These are phyloP conservation scores for Ptilonorhynchus violaceus DNA, from an alignment of 2,113 vertebrate species.

Conservation along the genomic window DNA sequence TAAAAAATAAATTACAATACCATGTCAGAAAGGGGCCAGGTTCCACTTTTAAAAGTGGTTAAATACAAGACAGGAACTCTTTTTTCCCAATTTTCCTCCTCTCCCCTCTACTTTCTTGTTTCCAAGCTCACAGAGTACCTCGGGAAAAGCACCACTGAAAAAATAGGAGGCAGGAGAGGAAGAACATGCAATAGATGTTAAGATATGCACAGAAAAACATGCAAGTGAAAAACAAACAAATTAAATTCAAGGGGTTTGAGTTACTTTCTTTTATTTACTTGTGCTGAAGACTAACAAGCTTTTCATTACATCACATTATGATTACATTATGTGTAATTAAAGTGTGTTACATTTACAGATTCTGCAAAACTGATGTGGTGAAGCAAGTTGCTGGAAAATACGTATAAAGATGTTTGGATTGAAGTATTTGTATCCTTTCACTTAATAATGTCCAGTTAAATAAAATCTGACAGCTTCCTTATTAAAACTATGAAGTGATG, in stretches of 20 bases:
- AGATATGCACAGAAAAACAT: slow-evolving; percentile 9
- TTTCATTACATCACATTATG: slow-evolving; percentile 4
- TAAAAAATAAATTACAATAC: not conserved
- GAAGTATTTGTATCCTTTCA: not conserved
- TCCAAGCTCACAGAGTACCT: not conserved
- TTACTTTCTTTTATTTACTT: slow-evolving; percentile 17
- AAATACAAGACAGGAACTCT: not conserved
- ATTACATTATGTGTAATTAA: not conserved
- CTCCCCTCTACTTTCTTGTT: not conserved
- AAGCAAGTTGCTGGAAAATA: slow-evolving; percentile 33
- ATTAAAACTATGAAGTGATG: not conserved
- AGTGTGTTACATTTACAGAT: not conserved
- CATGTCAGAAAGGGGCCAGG: not conserved
- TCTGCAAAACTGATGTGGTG: not conserved
- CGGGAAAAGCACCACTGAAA: not conserved
- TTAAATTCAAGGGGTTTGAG: not conserved
- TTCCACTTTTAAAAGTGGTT: not conserved
- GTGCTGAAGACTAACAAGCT: slow-evolving; percentile 1
- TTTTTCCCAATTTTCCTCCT: not conserved
- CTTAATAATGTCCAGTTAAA: not conserved
- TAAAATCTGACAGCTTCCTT: slow-evolving; percentile 8
- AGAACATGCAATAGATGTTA: not conserved
- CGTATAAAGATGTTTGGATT: not conserved
- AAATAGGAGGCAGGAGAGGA: not conserved
- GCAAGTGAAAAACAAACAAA: not conserved